Evolutionary conservation across 2,797 vertebrate species (phyloP).

Genomic region (Spinus pinus): DNA sequence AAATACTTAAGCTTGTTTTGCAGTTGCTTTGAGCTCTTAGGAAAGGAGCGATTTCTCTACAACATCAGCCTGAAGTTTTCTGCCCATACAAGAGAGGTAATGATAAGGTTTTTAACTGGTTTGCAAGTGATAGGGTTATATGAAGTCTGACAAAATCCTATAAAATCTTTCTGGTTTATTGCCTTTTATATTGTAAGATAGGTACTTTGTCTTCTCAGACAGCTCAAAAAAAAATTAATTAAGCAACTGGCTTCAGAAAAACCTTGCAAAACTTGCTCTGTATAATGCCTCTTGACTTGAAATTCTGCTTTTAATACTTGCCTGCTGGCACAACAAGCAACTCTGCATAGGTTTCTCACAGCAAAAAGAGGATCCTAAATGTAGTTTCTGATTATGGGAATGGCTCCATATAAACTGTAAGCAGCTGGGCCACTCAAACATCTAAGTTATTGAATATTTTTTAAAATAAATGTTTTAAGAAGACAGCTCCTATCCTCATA

Average conservation of each 20-base stretch:
- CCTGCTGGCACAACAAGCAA: not conserved
- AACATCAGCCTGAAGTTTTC: not conserved
- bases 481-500: not conserved
- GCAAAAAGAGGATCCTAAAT: not conserved
- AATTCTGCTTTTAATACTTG: conserved; percentile 7
- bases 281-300: not conserved
- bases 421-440: not conserved
- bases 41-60: not conserved
- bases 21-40: not conserved
- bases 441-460: not conserved
- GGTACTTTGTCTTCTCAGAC: not conserved
- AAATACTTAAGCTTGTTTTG: conserved; percentile 30
- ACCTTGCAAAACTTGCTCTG: not conserved
- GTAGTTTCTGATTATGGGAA: not conserved
- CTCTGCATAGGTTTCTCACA: not conserved
- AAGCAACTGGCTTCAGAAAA: not conserved
- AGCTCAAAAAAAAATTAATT: not conserved
- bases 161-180: not conserved
- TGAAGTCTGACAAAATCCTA: not conserved
- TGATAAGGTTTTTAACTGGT: not conserved
- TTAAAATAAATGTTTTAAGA: not conserved
- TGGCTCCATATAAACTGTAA: not conserved
- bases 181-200: not conserved
- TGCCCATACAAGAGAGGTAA: not conserved
- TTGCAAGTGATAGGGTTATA: not conserved